phyloP scores from a whole-genome alignment of 2,797 vertebrate genomes.

The Hapalemur alaotrensis region DNA sequence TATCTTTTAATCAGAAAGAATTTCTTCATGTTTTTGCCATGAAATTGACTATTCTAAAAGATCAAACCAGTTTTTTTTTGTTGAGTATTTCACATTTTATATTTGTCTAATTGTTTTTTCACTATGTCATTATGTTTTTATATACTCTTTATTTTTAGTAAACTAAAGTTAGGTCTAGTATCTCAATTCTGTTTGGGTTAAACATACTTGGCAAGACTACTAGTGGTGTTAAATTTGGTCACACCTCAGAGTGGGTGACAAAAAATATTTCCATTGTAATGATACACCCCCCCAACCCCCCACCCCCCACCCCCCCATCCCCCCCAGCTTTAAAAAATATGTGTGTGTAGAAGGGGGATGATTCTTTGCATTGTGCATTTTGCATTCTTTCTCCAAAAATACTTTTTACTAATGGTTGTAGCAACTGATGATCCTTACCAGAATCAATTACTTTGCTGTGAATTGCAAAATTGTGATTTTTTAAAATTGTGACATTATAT shows the following conservation, averaged over 20 bases:
- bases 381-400: background rate
- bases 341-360: background rate
- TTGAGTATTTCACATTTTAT: background rate
- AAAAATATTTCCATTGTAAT: background rate
- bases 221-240: background rate
- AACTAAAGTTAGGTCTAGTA: background rate
- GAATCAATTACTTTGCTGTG: background rate
- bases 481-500: background rate
- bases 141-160: background rate
- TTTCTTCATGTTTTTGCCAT: background rate
- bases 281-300: background rate
- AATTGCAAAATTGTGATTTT: background rate
- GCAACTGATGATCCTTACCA: background rate
- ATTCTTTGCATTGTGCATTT: background rate
- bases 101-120: background rate
- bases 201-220: background rate
- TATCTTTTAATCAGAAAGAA: background rate
- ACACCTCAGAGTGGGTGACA: background rate
- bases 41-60: background rate
- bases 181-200: background rate
- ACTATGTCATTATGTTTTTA: background rate
- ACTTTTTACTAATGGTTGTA: background rate
- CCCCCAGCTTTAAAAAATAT: background rate
- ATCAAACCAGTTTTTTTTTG: background rate
- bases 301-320: background rate